Percentiles rank a stretch among this genome's conserved stretches.
These are phyloP conservation scores for Epinotia ramella DNA, from an alignment of 2,888 invertebrate genomes.

Conservation along the genomic window DNA sequence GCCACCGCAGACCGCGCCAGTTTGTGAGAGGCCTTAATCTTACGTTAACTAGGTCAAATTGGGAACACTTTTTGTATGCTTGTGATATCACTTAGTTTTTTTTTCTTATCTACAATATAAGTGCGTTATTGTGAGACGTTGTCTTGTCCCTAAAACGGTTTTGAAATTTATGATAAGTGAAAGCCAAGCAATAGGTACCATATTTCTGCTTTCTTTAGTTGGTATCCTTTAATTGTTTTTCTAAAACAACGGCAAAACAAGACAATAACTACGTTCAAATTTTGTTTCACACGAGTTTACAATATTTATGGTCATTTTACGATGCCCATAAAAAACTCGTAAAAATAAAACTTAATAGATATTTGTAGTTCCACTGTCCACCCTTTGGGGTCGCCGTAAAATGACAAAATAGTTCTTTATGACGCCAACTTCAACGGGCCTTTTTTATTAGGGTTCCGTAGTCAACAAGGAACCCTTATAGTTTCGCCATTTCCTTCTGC, in stretches of 20 bases:
- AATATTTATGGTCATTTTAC: slow-evolving; percentile 41
- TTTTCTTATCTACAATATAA: too few relatives aligned
- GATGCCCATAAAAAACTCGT: slow-evolving; percentile 35
- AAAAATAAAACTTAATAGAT: slow-evolving; percentile 41
- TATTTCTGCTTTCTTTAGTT: slow-evolving; percentile 4
- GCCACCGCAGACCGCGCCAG: too few relatives aligned
- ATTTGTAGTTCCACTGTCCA: slow-evolving; percentile 35
- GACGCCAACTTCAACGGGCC: slow-evolving; percentile 1
- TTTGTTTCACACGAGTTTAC: slow-evolving; percentile 32
- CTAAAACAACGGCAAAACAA: slow-evolving; percentile 9
- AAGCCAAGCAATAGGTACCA: slow-evolving; percentile 1
- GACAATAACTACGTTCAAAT: slow-evolving; percentile 22
- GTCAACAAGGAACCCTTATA: too few relatives aligned
- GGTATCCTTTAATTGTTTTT: background rate
- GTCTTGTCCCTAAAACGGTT: background rate
- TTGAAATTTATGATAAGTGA: slow-evolving; percentile 1
- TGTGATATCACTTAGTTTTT: too few relatives aligned
- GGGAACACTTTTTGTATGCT: too few relatives aligned
- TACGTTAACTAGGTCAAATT: too few relatives aligned
- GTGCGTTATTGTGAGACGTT: too few relatives aligned
- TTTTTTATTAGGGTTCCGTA: background rate
- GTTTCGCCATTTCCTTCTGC: too few relatives aligned
- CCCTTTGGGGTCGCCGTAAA: slow-evolving; percentile 43
- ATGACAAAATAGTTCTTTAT: slow-evolving; percentile 32
- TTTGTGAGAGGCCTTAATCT: too few relatives aligned